These are phyloP conservation scores for Macroglossus sobrinus DNA, from an alignment of 2,113 vertebrate genomes.

Conservation along the genomic window DNA sequence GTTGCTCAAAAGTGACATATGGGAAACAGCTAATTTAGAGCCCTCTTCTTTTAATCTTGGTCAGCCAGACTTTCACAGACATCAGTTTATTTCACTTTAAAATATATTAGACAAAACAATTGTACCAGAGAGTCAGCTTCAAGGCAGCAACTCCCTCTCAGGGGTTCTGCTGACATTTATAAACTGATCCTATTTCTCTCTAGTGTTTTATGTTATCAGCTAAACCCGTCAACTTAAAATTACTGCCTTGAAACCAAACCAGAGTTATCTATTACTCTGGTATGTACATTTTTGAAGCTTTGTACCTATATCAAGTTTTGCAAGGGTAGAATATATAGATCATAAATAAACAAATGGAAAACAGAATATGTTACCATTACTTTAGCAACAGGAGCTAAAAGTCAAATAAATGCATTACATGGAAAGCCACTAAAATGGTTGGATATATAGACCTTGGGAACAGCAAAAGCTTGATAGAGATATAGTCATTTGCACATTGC, in stretches of 20 bases:
- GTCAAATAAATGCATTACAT: not conserved
- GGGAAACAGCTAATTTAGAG: slow-evolving; percentile 78
- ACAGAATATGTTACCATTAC: slow-evolving; percentile 53
- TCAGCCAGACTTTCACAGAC: slow-evolving; percentile 79
- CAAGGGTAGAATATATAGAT: slow-evolving; percentile 74
- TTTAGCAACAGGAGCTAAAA: slow-evolving; percentile 53
- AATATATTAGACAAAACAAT: slow-evolving; percentile 77
- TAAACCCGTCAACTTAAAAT: slow-evolving; percentile 84
- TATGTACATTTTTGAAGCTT: slow-evolving; percentile 71
- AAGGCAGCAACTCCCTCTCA: slow-evolving; percentile 76
- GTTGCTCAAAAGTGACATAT: slow-evolving; percentile 54
- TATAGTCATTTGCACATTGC: slow-evolving; percentile 16
- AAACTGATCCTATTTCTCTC: slow-evolving; percentile 80
- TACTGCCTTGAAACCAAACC: slow-evolving; percentile 83
- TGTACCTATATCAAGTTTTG: slow-evolving; percentile 73
- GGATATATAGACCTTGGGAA: slow-evolving; percentile 53
- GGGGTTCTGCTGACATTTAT: slow-evolving; percentile 81
- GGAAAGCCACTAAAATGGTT: slow-evolving; percentile 35
- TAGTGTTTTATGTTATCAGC: slow-evolving; percentile 82
- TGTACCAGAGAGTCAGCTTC: slow-evolving; percentile 3
- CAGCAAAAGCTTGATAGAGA: not conserved
- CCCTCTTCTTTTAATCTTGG: slow-evolving; percentile 80
- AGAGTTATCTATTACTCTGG: slow-evolving; percentile 80
- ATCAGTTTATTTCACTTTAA: slow-evolving; percentile 76
- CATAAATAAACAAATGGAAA: slow-evolving; percentile 81